A percentile compares a stretch with the other conserved stretches of the same genome.
Evolutionary conservation across 2,113 vertebrate genomes (phyloP).

Genomic region (Lophochroa leadbeateri): DNA sequence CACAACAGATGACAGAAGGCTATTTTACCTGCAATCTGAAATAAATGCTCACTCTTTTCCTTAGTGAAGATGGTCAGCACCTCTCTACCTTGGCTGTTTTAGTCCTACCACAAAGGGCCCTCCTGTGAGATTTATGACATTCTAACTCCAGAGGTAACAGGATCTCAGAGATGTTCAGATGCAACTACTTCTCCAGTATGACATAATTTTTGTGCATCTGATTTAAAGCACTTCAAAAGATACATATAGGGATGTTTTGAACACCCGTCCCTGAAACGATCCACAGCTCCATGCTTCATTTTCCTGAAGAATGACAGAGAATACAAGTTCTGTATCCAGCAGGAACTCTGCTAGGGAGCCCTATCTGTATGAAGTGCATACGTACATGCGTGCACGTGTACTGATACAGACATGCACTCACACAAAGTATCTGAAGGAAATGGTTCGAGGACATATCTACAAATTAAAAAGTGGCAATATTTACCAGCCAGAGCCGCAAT

Average conservation of each 20-base stretch:
- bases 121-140: neutral
- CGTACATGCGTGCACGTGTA: neutral
- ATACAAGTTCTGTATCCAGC: neutral
- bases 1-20: neutral
- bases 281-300: neutral
- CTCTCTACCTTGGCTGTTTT: neutral
- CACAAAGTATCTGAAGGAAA: neutral
- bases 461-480: neutral
- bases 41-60: neutral
- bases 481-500: conserved; percentile 77
- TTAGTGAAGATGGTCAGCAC: neutral
- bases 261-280: neutral
- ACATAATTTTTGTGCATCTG: neutral
- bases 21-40: neutral
- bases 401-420: neutral
- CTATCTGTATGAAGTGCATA: neutral
- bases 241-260: neutral
- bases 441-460: neutral
- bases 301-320: neutral
- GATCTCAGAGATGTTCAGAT: neutral
- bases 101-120: neutral
- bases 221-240: neutral
- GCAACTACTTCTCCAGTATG: neutral
- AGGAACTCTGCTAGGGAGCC: neutral
- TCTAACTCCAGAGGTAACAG: neutral